Evolutionary conservation across 2,888 invertebrate genomes (phyloP).

Genomic region (Cantharis nigra): DNA sequence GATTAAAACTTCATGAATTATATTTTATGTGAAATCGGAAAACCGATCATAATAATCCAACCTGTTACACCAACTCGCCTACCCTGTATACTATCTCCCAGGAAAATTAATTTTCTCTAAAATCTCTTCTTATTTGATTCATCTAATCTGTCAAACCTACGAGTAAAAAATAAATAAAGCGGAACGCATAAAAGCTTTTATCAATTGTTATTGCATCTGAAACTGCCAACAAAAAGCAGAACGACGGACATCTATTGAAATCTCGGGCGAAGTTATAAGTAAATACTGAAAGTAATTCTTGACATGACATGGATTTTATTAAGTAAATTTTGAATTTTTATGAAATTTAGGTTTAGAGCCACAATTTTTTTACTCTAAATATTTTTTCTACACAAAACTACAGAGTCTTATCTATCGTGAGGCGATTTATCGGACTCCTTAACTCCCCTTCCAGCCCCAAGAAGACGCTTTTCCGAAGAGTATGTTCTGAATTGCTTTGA

Average conservation of each 20-base stretch:
- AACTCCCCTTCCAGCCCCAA: neutral
- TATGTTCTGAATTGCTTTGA: neutral
- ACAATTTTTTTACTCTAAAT: no score
- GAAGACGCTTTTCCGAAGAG: neutral
- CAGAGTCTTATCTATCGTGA: no score
- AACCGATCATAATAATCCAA: neutral
- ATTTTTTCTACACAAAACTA: no score
- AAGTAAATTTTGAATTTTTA: neutral
- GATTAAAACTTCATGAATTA: neutral
- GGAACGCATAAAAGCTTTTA: conserved; percentile 20
- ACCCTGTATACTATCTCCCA: neutral
- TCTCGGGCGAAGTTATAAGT: conserved; percentile 6
- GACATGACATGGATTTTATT: conserved; percentile 16
- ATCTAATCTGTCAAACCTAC: neutral
- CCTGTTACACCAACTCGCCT: neutral
- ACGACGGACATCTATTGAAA: conserved; percentile 18
- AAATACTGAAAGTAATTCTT: conserved; percentile 20
- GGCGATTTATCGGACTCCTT: no score
- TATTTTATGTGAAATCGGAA: neutral
- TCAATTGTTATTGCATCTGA: conserved; percentile 23
- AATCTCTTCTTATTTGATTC: neutral
- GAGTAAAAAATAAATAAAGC: neutral
- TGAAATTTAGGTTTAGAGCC: neutral
- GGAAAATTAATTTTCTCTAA: neutral
- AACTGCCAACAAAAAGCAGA: conserved; percentile 21